A percentile compares a stretch with the other conserved stretches of the same genome.
Conservation (phyloP, 2,797 vertebrate genomes). For the Gymnoscopelus braueri region DNA sequence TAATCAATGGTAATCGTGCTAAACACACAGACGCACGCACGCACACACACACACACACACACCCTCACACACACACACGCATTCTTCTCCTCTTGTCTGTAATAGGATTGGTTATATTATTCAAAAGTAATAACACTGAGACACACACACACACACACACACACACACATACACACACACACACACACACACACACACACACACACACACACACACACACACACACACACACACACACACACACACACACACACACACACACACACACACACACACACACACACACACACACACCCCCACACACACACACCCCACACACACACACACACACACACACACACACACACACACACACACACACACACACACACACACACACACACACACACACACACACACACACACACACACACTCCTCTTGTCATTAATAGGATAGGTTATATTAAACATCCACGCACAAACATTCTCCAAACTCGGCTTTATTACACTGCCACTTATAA, state of each 20-base stretch:
- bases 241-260: too few relatives aligned
- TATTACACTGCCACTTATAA: constrained; percentile 34
- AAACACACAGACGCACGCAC: not conserved
- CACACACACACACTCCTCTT: too few relatives aligned
- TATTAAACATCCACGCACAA: constrained; percentile 36
- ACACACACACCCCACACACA: constrained; percentile 1
- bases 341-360: constrained; percentile 36
- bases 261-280: too few relatives aligned
- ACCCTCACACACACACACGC: too few relatives aligned
- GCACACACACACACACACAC: too few relatives aligned
- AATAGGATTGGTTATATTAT: constrained; percentile 15
- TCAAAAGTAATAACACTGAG: constrained; percentile 48
- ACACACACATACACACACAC: constrained; percentile 14
- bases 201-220: constrained; percentile 2
- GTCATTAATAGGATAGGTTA: too few relatives aligned
- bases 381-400: too few relatives aligned
- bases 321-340: constrained; percentile 19
- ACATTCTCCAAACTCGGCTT: constrained; percentile 31
- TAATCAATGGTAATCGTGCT: too few relatives aligned
- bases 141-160: constrained; percentile 32
- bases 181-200: too few relatives aligned
- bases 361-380: not conserved
- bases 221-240: constrained; percentile 28
- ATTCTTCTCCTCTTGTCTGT: too few relatives aligned
- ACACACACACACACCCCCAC: constrained; percentile 27